Conservation (phyloP, 2,113 vertebrate species). For the Corapipo altera region DNA sequence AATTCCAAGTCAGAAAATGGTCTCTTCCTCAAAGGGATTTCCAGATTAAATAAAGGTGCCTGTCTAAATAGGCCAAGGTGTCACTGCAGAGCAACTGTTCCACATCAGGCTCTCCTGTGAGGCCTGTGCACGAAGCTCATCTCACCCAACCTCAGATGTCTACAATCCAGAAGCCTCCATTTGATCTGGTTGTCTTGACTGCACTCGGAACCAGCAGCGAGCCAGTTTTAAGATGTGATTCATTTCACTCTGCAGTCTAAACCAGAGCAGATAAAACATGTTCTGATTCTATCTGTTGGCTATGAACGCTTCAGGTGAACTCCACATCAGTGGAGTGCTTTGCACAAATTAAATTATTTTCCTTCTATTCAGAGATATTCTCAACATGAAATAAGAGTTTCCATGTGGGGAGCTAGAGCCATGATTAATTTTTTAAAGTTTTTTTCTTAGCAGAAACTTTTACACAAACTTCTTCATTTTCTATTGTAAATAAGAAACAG, state of each 20-base stretch:
- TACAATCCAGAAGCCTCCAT: neutral
- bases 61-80: neutral
- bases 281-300: neutral
- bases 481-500: neutral
- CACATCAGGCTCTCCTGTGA: neutral
- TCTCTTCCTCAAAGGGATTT: neutral
- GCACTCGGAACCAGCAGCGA: neutral
- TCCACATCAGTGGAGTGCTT: neutral
- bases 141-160: neutral
- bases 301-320: neutral
- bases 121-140: neutral
- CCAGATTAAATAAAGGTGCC: neutral
- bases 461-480: neutral
- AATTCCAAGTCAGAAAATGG: neutral
- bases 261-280: neutral
- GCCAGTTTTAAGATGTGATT: neutral
- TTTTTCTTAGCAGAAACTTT: neutral
- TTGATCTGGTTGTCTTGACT: neutral
- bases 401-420: neutral
- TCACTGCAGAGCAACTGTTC: neutral
- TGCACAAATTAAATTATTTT: neutral
- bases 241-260: neutral
- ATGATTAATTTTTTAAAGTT: neutral
- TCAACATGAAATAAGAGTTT: neutral
- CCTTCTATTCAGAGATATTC: neutral